phyloP scores from a whole-genome alignment of 1,140 invertebrate species.

The Bicyclus anynana region DNA sequence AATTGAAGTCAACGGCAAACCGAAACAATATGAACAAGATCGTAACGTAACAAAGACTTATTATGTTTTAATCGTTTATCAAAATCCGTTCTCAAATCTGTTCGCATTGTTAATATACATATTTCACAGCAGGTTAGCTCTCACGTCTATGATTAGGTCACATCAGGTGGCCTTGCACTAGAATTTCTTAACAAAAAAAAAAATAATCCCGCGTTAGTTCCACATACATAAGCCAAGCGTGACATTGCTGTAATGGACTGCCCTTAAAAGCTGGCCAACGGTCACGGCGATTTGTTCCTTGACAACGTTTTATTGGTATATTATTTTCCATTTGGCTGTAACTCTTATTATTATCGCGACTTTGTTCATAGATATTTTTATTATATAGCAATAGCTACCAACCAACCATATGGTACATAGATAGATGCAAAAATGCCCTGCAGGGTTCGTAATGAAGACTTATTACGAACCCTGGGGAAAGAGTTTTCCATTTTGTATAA shows the following conservation, averaged over 20 bases:
- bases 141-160: constrained; percentile 18
- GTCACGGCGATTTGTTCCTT: constrained; percentile 12
- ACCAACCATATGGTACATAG: no score
- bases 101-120: background rate
- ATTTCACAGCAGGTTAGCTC: constrained; percentile 8
- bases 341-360: no score
- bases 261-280: constrained; percentile 21
- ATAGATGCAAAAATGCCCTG: no score
- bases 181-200: constrained; percentile 22
- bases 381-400: no score
- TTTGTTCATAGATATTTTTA: no score
- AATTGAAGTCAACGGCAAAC: no score
- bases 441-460: no score
- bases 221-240: constrained; percentile 18
- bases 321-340: background rate
- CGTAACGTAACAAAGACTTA: no score
- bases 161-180: constrained; percentile 23
- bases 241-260: constrained; percentile 27
- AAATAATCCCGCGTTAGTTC: constrained; percentile 1
- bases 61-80: background rate
- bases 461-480: no score
- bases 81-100: background rate
- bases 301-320: background rate
- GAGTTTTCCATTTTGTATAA: no score
- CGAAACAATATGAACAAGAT: no score